These are phyloP conservation scores for Polyodon spathula DNA, from an alignment of 2,113 vertebrate species.

Conservation along the genomic window DNA sequence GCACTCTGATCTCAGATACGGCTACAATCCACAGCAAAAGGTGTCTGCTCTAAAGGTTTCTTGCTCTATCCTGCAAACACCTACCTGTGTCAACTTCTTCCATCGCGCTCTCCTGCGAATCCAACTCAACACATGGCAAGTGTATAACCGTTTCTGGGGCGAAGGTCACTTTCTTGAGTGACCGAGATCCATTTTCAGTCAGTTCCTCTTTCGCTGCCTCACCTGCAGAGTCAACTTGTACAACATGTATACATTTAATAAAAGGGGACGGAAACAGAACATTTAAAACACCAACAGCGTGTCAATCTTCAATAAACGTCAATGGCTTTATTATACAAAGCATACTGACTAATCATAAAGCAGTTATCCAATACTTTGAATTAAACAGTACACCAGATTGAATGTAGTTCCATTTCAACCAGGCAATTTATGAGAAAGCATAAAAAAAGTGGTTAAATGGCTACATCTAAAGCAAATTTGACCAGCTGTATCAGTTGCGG, in stretches of 20 bases:
- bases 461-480: too few species aligned
- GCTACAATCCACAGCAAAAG: neutral
- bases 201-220: neutral
- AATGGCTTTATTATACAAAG: too few species aligned
- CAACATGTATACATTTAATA: neutral
- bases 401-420: too few species aligned
- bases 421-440: too few species aligned
- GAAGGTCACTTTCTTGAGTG: slow-evolving; percentile 39
- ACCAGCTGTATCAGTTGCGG: too few species aligned
- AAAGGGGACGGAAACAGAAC: neutral
- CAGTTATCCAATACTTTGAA: too few species aligned
- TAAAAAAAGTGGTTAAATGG: too few species aligned
- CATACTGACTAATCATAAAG: too few species aligned
- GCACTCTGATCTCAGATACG: neutral
- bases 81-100: slow-evolving; percentile 35
- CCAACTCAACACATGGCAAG: slow-evolving; percentile 15
- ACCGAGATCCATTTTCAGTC: neutral
- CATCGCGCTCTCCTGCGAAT: neutral
- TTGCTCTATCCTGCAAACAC: slow-evolving; percentile 6
- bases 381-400: too few species aligned
- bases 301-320: too few species aligned
- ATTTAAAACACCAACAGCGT: too few species aligned
- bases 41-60: neutral
- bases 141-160: slow-evolving; percentile 32
- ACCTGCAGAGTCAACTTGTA: neutral